Evolutionary conservation across 1,140 invertebrate species (phyloP).

Genomic region (Euura lappo): DNA sequence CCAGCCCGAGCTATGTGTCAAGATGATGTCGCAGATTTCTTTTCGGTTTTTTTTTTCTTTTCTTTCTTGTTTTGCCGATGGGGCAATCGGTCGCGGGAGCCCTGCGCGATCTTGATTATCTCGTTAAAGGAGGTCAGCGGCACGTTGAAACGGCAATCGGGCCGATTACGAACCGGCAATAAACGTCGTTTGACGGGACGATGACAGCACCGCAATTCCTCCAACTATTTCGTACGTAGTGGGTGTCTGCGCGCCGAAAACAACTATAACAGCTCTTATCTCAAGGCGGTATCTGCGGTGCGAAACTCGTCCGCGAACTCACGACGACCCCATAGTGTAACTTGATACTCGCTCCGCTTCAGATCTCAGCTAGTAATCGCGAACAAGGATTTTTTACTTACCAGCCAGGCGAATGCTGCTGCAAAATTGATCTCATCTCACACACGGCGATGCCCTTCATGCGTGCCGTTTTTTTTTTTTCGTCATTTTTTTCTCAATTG

Average conservation of each 20-base stretch:
- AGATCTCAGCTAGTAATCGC: too few species aligned
- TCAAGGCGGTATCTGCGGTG: not conserved
- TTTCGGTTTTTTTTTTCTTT: not conserved
- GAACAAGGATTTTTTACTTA: too few species aligned
- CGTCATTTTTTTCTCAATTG: not conserved
- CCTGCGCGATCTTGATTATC: constrained; percentile 30
- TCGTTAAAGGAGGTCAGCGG: constrained; percentile 36
- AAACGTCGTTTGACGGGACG: not conserved
- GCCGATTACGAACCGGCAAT: not conserved
- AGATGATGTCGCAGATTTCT: constrained; percentile 18
- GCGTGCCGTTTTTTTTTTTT: not conserved
- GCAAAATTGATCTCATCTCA: too few species aligned
- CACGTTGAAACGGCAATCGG: not conserved
- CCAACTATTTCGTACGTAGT: not conserved
- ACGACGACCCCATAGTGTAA: not conserved
- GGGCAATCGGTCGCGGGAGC: constrained; percentile 26
- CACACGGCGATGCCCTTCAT: not conserved
- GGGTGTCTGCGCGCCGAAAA: not conserved
- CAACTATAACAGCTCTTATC: not conserved
- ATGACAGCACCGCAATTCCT: constrained; percentile 2
- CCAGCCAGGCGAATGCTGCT: too few species aligned
- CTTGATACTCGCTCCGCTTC: not conserved
- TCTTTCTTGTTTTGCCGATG: not conserved
- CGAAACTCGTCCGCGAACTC: not conserved
- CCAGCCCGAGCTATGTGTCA: constrained; percentile 12